Base-by-base conservation (phyloP, 2,888 invertebrate genomes). In the Polietes domitor region DNA sequence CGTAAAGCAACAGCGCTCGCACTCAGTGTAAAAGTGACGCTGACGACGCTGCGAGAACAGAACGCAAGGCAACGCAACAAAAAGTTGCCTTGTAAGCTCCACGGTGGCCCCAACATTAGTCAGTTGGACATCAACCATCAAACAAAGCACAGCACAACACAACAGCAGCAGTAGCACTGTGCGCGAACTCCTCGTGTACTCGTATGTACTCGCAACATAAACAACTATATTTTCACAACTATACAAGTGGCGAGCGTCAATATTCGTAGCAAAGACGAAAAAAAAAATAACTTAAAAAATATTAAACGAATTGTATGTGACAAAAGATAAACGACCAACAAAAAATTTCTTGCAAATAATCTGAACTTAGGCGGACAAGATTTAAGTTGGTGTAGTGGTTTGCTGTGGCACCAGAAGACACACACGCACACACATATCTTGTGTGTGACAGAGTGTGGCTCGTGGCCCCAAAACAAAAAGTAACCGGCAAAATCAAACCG, bases 111-210 rank as follows among this genome's bases (percentile, higher is more conserved):
- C 75, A 78, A 74, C 72, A 75, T 76, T 75, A 73, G 80, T 84
- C 75, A 84, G 84, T 84, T 84, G 81, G 76, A 81, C 75, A 84
- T 68, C 75, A 84, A 81, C 75, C 81, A 84, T 78, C 84, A 81
- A 76, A 76, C 61, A 53, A 72, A 50, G 76, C 58, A 78, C 72
- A 84, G 81, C 77, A 26, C 47, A 47, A 47, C 47, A 47, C n/a
- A 47, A 47, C n/a, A 47, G 4, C 32, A 32, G 32, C 47, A 47
- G n/a, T 47, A 47, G 47, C 12, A 12, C 37, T 12, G 37, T 9
- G 10, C 26, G 26, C 15, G 61, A 28, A 28, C 21, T 21, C 55
- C 21, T 55, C 21, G 19, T 55, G 55, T 55, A 32, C 19, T n/a
- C 32, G 61, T 61, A 61, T 32, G 17, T 28, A 61, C 28, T 28